Base-by-base conservation (phyloP, 1,140 invertebrate species). In the Cepaea nemoralis region DNA sequence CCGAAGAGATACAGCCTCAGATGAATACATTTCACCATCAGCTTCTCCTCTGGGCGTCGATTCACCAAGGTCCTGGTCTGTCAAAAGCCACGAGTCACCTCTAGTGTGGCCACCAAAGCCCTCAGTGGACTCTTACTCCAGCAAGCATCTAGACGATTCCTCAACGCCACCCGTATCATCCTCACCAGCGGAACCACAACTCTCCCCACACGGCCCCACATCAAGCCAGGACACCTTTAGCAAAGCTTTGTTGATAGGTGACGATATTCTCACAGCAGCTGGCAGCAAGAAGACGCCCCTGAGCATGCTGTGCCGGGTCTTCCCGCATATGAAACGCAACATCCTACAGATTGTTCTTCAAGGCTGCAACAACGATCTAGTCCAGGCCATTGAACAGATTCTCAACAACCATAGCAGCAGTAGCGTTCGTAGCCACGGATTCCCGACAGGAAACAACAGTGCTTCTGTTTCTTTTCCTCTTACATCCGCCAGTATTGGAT, bases 381-480 rank as follows among this genome's bases (percentile, higher is more conserved):
- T 97, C 0, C 95, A 96, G 85, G 96, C 96, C 0, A 97, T 98
- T 93, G 96, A 98, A 89, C 94, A 95, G 69, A 83, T 90, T 12
- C 84, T 89, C 55, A 87, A 84, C 74, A 86, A 85, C 66, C 85
- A 89, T 78, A 33, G 27, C 77, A 40, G 37, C 19, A 40, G 35
- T 2, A n/a, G 31, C 12, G 5, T 16, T 16, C n/a, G n/a, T n/a
- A 35, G 80, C 79, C 33, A 71, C n/a, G 40, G 27, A 66, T 1
- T n/a, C n/a, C 63, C 40, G 19, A 22, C 67, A n/a, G 40, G 24
- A n/a, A 39, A 40, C 33, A 22, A 39, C 27, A 48, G 24, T 37
- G 10, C 66, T 35, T 14, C 75, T 37, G 37, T 70, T 6, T 19
- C 59, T 1, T 10, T 48, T 6, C 55, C 82, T 42, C 63, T 70